These are phyloP conservation scores for Sesia bembeciformis DNA, from an alignment of 2,888 invertebrate species.

Conservation along the genomic window DNA sequence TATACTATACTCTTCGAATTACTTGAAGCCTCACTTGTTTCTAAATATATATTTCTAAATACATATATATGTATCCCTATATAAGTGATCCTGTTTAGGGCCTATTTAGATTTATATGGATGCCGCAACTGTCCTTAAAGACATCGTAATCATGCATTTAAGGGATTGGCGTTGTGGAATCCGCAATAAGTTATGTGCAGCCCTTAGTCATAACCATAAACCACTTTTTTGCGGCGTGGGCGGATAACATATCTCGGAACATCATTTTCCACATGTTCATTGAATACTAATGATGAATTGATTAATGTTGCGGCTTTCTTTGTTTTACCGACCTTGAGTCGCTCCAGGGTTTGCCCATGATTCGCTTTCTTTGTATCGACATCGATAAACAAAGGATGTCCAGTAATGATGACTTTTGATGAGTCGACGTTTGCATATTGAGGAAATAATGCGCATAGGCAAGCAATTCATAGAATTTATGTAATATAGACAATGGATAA, in stretches of 20 bases:
- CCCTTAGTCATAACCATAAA: neutral
- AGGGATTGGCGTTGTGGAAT: too few relatives aligned
- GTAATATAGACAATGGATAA: too few relatives aligned
- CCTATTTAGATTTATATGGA: too few relatives aligned
- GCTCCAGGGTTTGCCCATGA: neutral
- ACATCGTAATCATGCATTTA: too few relatives aligned
- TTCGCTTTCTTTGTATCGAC: neutral
- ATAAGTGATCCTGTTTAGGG: too few relatives aligned
- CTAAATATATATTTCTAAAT: too few relatives aligned
- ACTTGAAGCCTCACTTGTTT: too few relatives aligned
- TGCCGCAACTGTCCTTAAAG: too few relatives aligned
- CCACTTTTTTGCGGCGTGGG: neutral
- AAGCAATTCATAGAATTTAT: too few relatives aligned
- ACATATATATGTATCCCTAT: too few relatives aligned
- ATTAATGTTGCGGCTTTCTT: conserved; percentile 2
- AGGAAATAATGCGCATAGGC: neutral
- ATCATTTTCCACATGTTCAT: neutral
- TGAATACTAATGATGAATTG: neutral
- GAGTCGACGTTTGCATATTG: neutral
- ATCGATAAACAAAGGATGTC: neutral
- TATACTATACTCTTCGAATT: too few relatives aligned
- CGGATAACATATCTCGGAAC: neutral
- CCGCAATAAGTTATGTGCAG: too few relatives aligned
- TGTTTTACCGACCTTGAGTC: neutral
- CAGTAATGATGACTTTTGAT: neutral